Evolutionary conservation across 1,140 invertebrate species (phyloP).

Genomic region (Bombus vancouverensis): DNA sequence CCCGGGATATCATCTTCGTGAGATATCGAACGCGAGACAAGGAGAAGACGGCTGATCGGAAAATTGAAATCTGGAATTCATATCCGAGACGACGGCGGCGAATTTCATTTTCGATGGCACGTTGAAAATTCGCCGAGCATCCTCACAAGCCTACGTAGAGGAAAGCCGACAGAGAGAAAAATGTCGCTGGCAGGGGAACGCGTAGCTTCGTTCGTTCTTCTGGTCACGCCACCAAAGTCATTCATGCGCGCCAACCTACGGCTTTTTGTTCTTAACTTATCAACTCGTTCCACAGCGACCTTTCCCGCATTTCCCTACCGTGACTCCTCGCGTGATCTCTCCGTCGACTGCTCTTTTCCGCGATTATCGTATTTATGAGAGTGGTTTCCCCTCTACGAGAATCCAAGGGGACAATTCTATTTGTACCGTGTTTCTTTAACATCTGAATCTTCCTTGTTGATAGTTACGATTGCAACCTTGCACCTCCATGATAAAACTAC

Average conservation of each 20-base stretch:
- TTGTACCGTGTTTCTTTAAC: not conserved
- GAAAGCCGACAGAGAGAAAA: not conserved
- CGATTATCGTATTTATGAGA: conserved; percentile 25
- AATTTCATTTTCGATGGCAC: conserved; percentile 34
- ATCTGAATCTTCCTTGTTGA: not conserved
- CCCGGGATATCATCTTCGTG: not conserved
- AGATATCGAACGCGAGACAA: conserved; percentile 1
- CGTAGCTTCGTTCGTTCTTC: conserved; percentile 24
- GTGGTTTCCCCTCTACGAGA: not conserved
- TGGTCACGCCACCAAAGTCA: conserved; percentile 34
- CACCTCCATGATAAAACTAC: too few species aligned
- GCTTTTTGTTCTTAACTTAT: conserved; percentile 43
- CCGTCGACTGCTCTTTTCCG: not conserved
- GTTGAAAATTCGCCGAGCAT: conserved; percentile 17
- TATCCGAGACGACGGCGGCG: conserved; percentile 1
- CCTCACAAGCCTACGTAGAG: not conserved
- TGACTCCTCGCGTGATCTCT: not conserved
- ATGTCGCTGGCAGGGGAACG: conserved; percentile 13
- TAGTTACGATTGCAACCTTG: not conserved
- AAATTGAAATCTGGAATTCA: conserved; percentile 46
- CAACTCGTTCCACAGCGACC: not conserved
- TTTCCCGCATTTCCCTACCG: not conserved
- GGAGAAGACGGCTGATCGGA: not conserved
- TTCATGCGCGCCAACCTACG: conserved; percentile 16
- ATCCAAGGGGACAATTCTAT: not conserved